These are phyloP conservation scores for Lymantria dispar DNA, from an alignment of 2,888 invertebrate species.

Conservation along the genomic window DNA sequence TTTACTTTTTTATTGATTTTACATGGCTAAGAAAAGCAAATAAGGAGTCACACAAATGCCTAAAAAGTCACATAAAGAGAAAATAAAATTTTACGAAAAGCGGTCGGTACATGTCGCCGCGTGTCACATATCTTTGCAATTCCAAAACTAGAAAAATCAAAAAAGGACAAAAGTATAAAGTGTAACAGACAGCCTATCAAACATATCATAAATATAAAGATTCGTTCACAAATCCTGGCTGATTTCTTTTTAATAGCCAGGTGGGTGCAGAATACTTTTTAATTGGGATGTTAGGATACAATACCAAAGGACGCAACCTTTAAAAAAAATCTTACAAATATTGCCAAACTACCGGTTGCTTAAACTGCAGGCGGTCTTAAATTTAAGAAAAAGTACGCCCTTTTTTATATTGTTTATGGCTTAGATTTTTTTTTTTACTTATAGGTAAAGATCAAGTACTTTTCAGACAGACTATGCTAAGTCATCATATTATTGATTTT, in stretches of 20 bases:
- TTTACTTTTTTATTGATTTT: no score
- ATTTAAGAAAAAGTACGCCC: not conserved
- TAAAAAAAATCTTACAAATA: constrained; percentile 29
- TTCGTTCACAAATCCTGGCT: constrained; percentile 3
- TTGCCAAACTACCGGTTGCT: constrained; percentile 8
- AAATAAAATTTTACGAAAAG: no score
- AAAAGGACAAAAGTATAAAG: not conserved
- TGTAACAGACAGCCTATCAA: not conserved
- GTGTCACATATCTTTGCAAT: no score
- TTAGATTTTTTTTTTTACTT: not conserved
- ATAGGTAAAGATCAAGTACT: no score
- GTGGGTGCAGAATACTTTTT: constrained; percentile 64
- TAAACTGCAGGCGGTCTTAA: constrained; percentile 39
- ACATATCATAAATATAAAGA: not conserved
- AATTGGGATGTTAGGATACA: constrained; percentile 59
- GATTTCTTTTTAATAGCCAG: constrained; percentile 50
- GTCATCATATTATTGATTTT: no score
- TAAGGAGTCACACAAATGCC: no score
- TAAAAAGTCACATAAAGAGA: no score
- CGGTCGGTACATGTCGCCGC: no score
- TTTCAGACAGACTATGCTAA: no score
- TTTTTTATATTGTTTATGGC: not conserved
- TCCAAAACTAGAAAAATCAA: not conserved
- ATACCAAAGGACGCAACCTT: constrained; percentile 34
- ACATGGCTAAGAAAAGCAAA: no score